phyloP scores from a whole-genome alignment of 2,888 invertebrate genomes.

The Lagria hirta region DNA sequence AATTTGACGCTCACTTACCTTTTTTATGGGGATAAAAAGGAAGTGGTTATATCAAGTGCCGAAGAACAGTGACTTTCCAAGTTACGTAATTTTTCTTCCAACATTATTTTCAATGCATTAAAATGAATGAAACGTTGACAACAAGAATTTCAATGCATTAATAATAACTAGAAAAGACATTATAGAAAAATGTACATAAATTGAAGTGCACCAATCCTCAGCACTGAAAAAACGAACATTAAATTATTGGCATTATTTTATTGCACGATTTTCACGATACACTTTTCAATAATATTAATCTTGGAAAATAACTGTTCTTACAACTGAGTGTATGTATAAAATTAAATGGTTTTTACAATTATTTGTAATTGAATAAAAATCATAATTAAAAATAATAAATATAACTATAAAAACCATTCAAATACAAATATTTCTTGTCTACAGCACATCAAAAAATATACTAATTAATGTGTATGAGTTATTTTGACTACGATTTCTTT shows the following conservation, averaged over 20 bases:
- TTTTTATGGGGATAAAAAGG: constrained; percentile 7
- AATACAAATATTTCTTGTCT: constrained; percentile 23
- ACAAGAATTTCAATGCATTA: constrained; percentile 44
- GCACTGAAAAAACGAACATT: constrained; percentile 50
- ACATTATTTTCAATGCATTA: constrained; percentile 47
- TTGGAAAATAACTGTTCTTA: constrained; percentile 58
- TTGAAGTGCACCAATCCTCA: constrained; percentile 56
- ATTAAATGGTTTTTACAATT: constrained; percentile 26
- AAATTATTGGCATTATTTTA: constrained; percentile 47
- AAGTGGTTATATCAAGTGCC: constrained; percentile 58
- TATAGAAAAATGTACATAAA: constrained; percentile 53
- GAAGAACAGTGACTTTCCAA: constrained; percentile 81
- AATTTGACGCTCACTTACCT: constrained; percentile 17
- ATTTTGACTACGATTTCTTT: constrained; percentile 19
- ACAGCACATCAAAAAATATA: constrained; percentile 19
- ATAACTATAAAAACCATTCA: constrained; percentile 28
- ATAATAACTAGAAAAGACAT: constrained; percentile 41
- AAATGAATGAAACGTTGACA: constrained; percentile 29
- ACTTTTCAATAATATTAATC: constrained; percentile 43
- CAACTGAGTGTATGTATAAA: constrained; percentile 31
- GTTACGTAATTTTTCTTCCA: constrained; percentile 55
- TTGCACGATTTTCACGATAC: constrained; percentile 51
- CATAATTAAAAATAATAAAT: constrained; percentile 1
- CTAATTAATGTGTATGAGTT: constrained; percentile 16
- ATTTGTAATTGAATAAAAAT: neutral